A percentile compares a stretch with the other conserved stretches of the same genome.
These are phyloP conservation scores for Thaumatotibia leucotreta DNA, from an alignment of 1,140 invertebrate genomes.

Conservation along the genomic window DNA sequence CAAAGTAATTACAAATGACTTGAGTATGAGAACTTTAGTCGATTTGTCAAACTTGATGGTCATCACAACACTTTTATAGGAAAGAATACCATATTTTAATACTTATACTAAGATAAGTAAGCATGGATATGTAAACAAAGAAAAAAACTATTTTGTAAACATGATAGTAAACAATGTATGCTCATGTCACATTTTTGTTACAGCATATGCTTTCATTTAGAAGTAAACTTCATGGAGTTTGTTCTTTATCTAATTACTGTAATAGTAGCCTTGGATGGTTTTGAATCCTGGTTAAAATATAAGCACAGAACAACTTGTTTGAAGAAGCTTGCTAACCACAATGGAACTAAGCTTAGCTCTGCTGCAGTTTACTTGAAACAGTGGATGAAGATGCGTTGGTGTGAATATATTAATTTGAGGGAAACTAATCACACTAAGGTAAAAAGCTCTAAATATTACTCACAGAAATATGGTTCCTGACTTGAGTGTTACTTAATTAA, in stretches of 20 bases:
- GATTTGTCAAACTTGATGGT: no score
- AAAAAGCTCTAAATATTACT: slow-evolving; percentile 20
- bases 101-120: no score
- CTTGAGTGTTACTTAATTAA: background rate
- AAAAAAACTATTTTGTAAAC: background rate
- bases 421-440: slow-evolving; percentile 66
- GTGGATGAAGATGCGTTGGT: slow-evolving; percentile 39
- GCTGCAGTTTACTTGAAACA: slow-evolving; percentile 26
- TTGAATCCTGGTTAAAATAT: slow-evolving; percentile 64
- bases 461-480: slow-evolving; percentile 5
- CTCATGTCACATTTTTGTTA: slow-evolving; percentile 25
- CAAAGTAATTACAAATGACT: no score
- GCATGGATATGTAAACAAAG: background rate
- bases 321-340: slow-evolving; percentile 44
- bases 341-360: slow-evolving; percentile 38
- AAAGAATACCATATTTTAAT: no score
- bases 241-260: slow-evolving; percentile 35
- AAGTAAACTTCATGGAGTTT: slow-evolving; percentile 54
- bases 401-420: slow-evolving; percentile 48
- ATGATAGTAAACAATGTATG: no score
- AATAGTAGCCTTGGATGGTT: slow-evolving; percentile 46
- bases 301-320: slow-evolving; percentile 64
- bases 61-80: no score
- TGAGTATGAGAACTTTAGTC: no score
- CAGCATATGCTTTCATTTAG: slow-evolving; percentile 45